phyloP scores from a whole-genome alignment of 2,888 invertebrate genomes.

The Endomychus coccineus region DNA sequence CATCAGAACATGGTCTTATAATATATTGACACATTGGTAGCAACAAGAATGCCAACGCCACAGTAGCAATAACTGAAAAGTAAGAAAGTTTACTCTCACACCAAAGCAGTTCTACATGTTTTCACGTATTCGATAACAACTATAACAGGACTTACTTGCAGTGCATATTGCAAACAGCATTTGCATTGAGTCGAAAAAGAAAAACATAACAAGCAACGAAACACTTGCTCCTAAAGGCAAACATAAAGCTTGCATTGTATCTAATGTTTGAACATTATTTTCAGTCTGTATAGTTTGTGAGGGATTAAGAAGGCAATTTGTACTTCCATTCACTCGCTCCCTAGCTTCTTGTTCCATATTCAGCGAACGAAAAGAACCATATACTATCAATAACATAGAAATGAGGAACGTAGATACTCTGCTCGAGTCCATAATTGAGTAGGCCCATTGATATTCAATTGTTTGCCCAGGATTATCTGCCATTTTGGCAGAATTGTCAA shows the following conservation, averaged over 20 bases:
- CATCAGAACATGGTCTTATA: conserved; percentile 75
- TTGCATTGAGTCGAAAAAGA: conserved; percentile 99
- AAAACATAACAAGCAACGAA: conserved; percentile 94
- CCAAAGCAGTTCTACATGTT: background rate
- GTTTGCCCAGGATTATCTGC: conserved; percentile 34
- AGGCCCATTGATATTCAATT: conserved; percentile 74
- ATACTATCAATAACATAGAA: conserved; percentile 94
- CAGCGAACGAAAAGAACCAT: conserved; percentile 93
- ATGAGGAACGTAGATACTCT: conserved; percentile 94
- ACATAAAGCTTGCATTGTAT: conserved; percentile 95
- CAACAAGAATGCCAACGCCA: conserved; percentile 91
- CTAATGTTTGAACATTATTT: conserved; percentile 75
- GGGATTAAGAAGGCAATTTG: conserved; percentile 40
- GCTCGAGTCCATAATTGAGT: conserved; percentile 95
- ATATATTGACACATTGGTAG: conserved; percentile 97
- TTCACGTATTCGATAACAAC: too few relatives aligned
- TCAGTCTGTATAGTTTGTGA: conserved; percentile 33
- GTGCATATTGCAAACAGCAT: conserved; percentile 93
- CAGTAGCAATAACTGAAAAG: conserved; percentile 83
- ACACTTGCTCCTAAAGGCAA: conserved; percentile 93
- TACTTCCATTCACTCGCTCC: conserved; percentile 51
- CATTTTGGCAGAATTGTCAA: conserved; percentile 14
- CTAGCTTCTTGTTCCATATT: conserved; percentile 95
- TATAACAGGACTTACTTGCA: conserved; percentile 75
- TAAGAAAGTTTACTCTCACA: background rate